phyloP scores from a whole-genome alignment of 2,888 invertebrate genomes.

The Cosmia pyralina region DNA sequence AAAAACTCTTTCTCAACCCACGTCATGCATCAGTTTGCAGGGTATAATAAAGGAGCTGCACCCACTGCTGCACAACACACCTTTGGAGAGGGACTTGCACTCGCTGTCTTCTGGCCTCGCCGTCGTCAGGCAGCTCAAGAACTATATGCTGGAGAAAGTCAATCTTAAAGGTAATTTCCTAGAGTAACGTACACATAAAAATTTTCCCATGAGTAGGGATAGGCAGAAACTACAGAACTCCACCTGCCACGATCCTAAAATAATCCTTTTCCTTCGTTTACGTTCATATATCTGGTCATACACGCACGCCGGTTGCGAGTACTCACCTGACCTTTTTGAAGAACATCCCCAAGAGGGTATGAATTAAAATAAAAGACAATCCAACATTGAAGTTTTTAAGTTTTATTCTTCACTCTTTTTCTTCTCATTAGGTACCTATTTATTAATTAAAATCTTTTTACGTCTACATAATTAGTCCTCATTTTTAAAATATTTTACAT shows the following conservation, averaged over 20 bases:
- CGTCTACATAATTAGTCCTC: not conserved
- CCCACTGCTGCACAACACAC: conserved; percentile 80
- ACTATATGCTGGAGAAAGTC: conserved; percentile 80
- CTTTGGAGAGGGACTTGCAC: conserved; percentile 80
- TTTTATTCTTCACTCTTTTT: not conserved
- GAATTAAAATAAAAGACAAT: not conserved
- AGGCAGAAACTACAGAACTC: not conserved
- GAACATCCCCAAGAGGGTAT: not conserved
- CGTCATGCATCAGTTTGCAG: conserved; percentile 78
- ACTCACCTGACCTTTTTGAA: not conserved
- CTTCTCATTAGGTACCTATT: too few relatives aligned
- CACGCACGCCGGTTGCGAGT: not conserved
- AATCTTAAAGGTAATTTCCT: conserved; percentile 84
- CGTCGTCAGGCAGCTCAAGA: conserved; percentile 85
- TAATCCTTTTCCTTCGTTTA: too few relatives aligned
- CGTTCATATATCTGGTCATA: too few relatives aligned
- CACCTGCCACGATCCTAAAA: too few relatives aligned
- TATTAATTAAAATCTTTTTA: not conserved
- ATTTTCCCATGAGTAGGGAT: not conserved
- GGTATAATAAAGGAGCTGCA: conserved; percentile 84
- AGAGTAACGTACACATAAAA: not conserved
- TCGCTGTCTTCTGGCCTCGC: conserved; percentile 81
- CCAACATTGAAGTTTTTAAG: not conserved
- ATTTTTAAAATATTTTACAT: not conserved
- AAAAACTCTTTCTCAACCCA: not conserved